Evolutionary conservation across 2,113 vertebrate genomes (phyloP).

Genomic region (Sinocyclocheilus grahami): DNA sequence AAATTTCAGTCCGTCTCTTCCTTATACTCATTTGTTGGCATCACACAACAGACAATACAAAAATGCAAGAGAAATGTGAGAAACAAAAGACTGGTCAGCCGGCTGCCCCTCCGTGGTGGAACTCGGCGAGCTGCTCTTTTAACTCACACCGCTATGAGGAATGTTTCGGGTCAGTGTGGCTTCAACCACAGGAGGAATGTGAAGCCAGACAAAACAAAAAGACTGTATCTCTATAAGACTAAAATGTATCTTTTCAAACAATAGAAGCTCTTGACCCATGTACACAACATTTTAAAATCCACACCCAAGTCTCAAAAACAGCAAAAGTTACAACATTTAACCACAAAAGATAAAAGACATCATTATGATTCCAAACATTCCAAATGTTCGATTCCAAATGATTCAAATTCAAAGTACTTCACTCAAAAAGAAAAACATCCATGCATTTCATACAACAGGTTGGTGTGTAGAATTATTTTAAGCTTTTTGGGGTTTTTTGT

Average conservation of each 20-base stretch:
- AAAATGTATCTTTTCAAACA: background rate
- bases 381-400: background rate
- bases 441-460: background rate
- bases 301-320: background rate
- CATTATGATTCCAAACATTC: background rate
- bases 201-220: slow-evolving; percentile 36
- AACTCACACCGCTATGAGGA: too few relatives aligned
- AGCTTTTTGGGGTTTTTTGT: background rate
- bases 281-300: background rate
- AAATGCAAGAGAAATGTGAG: slow-evolving; percentile 14
- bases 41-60: background rate
- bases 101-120: background rate
- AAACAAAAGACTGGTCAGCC: slow-evolving; percentile 3
- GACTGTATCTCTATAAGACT: background rate
- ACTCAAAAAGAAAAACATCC: background rate
- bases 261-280: background rate
- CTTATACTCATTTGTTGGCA: background rate
- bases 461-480: background rate
- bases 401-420: background rate
- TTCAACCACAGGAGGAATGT: slow-evolving; percentile 60
- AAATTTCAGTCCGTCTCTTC: background rate
- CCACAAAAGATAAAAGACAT: slow-evolving; percentile 1
- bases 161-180: slow-evolving; percentile 25
- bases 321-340: background rate
- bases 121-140: background rate